A percentile compares a stretch with the other conserved stretches of the same genome.
Conservation (phyloP, 92 coral and sea anemone genomes). For the Phenganax subtilis region DNA sequence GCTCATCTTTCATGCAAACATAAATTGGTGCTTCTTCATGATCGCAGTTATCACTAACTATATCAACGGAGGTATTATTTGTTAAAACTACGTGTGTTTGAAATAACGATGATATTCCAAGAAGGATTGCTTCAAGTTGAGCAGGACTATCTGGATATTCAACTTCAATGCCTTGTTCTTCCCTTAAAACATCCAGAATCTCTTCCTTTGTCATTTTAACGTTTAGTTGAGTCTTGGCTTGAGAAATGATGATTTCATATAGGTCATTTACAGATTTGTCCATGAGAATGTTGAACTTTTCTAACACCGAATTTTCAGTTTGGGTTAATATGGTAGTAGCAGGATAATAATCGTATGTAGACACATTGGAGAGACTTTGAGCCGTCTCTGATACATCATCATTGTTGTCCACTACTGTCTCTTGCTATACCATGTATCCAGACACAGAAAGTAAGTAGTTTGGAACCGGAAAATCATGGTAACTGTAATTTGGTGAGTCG, state of each 20-base stretch:
- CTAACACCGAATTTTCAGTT: slow-evolving; percentile 14
- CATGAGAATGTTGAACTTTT: slow-evolving; percentile 4
- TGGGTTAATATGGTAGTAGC: slow-evolving; percentile 3
- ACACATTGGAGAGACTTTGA: neutral
- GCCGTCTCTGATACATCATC: slow-evolving; percentile 10
- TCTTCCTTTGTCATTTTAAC: slow-evolving; percentile 5
- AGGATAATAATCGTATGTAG: neutral
- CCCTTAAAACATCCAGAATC: slow-evolving; percentile 5
- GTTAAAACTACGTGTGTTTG: slow-evolving; percentile 1
- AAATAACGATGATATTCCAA: slow-evolving; percentile 7
- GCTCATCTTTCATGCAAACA: slow-evolving; percentile 8
- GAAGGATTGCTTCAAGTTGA: neutral
- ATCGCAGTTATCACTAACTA: neutral
- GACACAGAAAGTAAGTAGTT: slow-evolving; percentile 12
- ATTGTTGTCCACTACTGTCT: neutral
- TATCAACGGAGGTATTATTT: slow-evolving; percentile 4
- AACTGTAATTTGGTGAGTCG: slow-evolving; percentile 27
- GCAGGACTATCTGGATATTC: neutral
- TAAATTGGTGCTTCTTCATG: neutral
- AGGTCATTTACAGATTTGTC: slow-evolving; percentile 6
- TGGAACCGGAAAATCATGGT: slow-evolving; percentile 37
- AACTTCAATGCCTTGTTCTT: slow-evolving; percentile 1
- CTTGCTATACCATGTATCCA: slow-evolving; percentile 12
- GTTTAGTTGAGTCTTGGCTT: slow-evolving; percentile 2
- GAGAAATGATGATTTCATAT: slow-evolving; percentile 6